Evolutionary conservation across 2,113 vertebrate species (phyloP).

Genomic region (Aptenodytes forsteri): DNA sequence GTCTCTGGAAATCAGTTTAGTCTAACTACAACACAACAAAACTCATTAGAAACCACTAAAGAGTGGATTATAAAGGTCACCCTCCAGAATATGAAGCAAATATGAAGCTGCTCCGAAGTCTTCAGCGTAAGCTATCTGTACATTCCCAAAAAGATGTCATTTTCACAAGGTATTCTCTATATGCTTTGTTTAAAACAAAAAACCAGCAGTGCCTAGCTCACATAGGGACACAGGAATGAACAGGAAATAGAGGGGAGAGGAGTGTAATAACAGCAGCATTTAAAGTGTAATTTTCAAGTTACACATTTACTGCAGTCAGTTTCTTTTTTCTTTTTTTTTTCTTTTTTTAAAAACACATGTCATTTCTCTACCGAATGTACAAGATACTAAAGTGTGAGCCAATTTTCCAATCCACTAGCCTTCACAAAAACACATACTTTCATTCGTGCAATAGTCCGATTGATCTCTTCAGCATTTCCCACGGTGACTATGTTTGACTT

Average conservation of each 20-base stretch:
- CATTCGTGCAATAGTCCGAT: conserved; percentile 87
- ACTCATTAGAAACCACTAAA: background rate
- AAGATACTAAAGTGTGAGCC: background rate
- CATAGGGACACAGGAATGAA: background rate
- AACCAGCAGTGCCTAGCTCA: background rate
- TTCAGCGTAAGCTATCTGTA: background rate
- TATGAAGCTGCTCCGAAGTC: background rate
- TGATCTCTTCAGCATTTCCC: conserved; percentile 91
- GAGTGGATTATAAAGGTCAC: background rate
- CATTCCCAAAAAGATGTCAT: background rate
- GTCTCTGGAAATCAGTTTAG: background rate
- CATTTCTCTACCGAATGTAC: background rate
- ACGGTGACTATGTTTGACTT: conserved; percentile 97
- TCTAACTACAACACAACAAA: background rate
- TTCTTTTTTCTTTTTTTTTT: background rate
- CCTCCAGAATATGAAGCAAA: background rate
- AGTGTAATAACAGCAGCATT: background rate
- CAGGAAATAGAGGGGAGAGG: background rate
- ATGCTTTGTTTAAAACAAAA: background rate
- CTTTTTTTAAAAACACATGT: background rate
- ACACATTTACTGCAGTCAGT: background rate
- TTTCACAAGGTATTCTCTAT: background rate
- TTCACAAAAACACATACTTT: conserved; percentile 77
- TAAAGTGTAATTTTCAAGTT: background rate
- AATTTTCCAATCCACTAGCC: background rate